Evolutionary conservation across 2,888 invertebrate species (phyloP).

Genomic region (Chirona hameri): DNA sequence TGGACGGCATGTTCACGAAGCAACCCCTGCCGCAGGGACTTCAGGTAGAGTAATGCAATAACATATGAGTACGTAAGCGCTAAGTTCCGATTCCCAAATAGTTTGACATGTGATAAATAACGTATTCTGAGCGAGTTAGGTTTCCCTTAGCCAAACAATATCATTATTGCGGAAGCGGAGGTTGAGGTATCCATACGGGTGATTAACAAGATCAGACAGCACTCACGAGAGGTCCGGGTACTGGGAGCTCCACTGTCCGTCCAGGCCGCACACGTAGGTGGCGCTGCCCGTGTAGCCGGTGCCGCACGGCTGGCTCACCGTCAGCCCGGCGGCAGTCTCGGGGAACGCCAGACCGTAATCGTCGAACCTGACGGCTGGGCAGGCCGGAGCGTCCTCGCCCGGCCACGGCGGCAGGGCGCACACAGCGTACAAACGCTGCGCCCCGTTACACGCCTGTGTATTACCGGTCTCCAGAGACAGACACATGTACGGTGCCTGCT

Average conservation of each 20-base stretch:
- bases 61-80: neutral
- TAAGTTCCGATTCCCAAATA: neutral
- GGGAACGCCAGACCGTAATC: neutral
- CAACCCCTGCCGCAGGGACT: no score
- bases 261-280: conserved; percentile 27
- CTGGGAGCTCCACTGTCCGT: conserved; percentile 28
- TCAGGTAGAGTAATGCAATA: no score
- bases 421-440: neutral
- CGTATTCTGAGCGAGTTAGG: no score
- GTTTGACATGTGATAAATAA: no score
- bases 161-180: no score
- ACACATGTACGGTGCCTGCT: no score
- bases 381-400: neutral
- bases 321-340: neutral
- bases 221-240: conserved; percentile 13
- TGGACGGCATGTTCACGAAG: no score
- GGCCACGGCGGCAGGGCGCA: conserved; percentile 23
- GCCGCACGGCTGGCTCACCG: conserved; percentile 3
- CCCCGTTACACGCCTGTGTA: no score
- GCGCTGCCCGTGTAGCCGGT: conserved; percentile 27
- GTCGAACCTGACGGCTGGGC: neutral
- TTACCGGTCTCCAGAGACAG: no score
- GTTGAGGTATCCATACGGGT: no score
- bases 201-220: no score
- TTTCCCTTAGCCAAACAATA: neutral